phyloP scores from a whole-genome alignment of 2,888 invertebrate genomes.

The Drosophila algonquin region DNA sequence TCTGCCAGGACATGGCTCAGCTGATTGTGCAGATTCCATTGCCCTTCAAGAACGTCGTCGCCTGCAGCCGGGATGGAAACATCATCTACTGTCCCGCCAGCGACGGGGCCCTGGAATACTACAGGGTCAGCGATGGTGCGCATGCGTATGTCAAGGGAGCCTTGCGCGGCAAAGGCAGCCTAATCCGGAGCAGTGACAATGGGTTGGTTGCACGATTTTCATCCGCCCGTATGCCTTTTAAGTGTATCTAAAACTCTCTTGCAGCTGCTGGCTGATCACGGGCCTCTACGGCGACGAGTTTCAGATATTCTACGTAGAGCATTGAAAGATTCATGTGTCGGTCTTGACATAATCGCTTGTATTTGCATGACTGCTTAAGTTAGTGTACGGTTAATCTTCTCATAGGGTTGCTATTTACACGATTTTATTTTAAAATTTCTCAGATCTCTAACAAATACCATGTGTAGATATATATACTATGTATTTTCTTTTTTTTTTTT shows the following conservation, averaged over 20 bases:
- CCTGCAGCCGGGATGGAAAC: conserved; percentile 77
- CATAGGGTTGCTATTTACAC: conserved; percentile 71
- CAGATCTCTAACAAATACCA: conserved; percentile 72
- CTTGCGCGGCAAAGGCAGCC: conserved; percentile 79
- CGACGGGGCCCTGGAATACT: conserved; percentile 81
- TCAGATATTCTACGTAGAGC: conserved; percentile 79
- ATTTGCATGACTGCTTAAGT: conserved; percentile 64
- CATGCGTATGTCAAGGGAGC: conserved; percentile 75
- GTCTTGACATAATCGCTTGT: conserved; percentile 46
- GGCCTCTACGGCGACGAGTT: conserved; percentile 81
- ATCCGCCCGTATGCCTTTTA: neutral
- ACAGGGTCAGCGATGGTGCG: conserved; percentile 75
- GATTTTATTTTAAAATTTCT: conserved; percentile 69
- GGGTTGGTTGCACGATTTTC: conserved; percentile 66
- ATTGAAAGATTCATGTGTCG: conserved; percentile 16
- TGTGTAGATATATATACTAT: conserved; percentile 42
- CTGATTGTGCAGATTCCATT: conserved; percentile 81
- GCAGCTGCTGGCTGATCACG: conserved; percentile 82
- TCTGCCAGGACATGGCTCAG: conserved; percentile 71
- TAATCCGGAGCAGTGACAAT: conserved; percentile 82
- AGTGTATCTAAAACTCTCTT: conserved; percentile 23
- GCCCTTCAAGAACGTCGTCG: conserved; percentile 82
- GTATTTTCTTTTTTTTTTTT: conserved; percentile 49
- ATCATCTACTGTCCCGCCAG: conserved; percentile 80
- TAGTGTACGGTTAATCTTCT: conserved; percentile 63